phyloP scores from a whole-genome alignment of 2,113 vertebrate genomes.

The Datnioides undecimradiatus region DNA sequence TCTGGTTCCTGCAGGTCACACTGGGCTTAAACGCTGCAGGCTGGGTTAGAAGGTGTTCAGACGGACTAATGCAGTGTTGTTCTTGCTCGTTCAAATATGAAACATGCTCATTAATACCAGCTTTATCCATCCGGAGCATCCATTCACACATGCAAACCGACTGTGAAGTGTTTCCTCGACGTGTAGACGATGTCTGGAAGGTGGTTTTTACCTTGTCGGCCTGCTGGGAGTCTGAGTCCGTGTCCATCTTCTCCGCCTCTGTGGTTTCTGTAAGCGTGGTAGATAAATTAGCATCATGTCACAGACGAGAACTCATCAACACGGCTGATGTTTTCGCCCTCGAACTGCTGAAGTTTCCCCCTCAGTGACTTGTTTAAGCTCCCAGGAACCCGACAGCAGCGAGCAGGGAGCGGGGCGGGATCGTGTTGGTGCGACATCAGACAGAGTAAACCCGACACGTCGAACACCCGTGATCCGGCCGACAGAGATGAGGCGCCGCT shows the following conservation, averaged over 20 bases:
- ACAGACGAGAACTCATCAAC: background rate
- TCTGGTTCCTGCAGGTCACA: too few species aligned
- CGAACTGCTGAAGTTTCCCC: too few species aligned
- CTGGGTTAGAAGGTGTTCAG: too few species aligned
- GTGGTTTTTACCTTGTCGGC: slow-evolving; percentile 88
- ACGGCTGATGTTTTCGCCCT: too few species aligned
- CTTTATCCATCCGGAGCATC: background rate
- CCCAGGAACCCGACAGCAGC: background rate
- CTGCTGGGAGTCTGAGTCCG: slow-evolving; percentile 89
- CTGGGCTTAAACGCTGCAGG: too few species aligned
- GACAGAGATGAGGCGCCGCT: background rate
- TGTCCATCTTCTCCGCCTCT: slow-evolving; percentile 95
- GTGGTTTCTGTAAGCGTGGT: slow-evolving; percentile 80
- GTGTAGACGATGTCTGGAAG: background rate
- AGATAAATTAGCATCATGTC: slow-evolving; percentile 1
- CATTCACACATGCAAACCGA: background rate
- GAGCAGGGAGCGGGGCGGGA: background rate
- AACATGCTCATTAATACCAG: background rate
- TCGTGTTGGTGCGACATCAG: background rate
- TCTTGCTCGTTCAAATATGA: too few species aligned
- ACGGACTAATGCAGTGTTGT: too few species aligned
- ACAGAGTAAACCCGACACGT: background rate
- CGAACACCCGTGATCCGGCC: background rate
- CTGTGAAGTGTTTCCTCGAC: background rate
- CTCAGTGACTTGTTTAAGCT: background rate